Percentiles rank a stretch among this genome's conserved stretches.
phyloP scores from a whole-genome alignment of 92 coral and sea anemone genomes.

The Porites rus region DNA sequence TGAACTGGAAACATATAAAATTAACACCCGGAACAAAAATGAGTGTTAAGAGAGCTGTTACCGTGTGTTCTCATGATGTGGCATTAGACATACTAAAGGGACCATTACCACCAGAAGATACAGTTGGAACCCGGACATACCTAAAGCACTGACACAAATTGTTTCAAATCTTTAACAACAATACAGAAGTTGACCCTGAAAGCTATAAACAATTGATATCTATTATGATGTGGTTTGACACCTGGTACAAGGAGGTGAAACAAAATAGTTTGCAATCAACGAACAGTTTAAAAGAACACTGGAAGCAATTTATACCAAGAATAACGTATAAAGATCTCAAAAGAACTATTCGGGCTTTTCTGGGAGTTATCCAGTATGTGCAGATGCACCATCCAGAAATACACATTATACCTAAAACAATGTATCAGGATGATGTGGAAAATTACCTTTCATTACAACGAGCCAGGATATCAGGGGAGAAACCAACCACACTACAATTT shows the following conservation, averaged over 20 bases:
- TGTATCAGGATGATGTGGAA: slow-evolving; percentile 67
- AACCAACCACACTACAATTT: slow-evolving; percentile 11
- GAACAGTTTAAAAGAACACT: slow-evolving; percentile 25
- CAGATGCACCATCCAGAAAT: slow-evolving; percentile 51
- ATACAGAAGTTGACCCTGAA: slow-evolving; percentile 17
- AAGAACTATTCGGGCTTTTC: slow-evolving; percentile 46
- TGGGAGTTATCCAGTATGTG: slow-evolving; percentile 60
- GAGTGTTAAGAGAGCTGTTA: slow-evolving; percentile 50
- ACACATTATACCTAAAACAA: slow-evolving; percentile 49
- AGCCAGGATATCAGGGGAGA: slow-evolving; percentile 39
- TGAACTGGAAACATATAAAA: slow-evolving; percentile 48
- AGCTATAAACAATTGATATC: slow-evolving; percentile 12
- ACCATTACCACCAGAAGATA: slow-evolving; percentile 31
- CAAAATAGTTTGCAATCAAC: not conserved
- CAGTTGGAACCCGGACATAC: slow-evolving; percentile 20
- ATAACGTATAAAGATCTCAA: slow-evolving; percentile 52
- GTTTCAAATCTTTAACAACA: slow-evolving; percentile 38
- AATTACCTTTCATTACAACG: slow-evolving; percentile 60
- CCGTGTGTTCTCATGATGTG: slow-evolving; percentile 47
- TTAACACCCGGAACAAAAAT: slow-evolving; percentile 40
- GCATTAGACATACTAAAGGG: slow-evolving; percentile 48
- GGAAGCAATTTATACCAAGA: slow-evolving; percentile 45
- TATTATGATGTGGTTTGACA: slow-evolving; percentile 59
- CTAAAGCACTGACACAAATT: slow-evolving; percentile 28
- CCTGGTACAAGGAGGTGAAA: slow-evolving; percentile 29